A percentile compares a stretch with the other conserved stretches of the same genome.
Conservation (phyloP, 2,113 vertebrate species). For the Beaufortia kweichowensis region DNA sequence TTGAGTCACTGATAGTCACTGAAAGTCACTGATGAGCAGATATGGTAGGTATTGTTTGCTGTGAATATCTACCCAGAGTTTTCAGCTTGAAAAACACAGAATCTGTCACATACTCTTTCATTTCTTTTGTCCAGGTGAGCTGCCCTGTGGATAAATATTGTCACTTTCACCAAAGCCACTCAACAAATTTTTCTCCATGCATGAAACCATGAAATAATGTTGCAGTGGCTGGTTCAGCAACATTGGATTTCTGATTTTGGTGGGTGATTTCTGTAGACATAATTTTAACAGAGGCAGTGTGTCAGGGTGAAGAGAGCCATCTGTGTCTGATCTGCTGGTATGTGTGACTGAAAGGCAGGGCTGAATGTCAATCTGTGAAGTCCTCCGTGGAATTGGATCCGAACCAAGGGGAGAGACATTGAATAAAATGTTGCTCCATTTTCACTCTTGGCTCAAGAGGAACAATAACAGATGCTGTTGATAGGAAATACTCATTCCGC, state of each 20-base stretch:
- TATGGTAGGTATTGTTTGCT: neutral
- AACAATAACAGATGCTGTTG: constrained; percentile 9
- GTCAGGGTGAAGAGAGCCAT: constrained; percentile 19
- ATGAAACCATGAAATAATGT: constrained; percentile 17
- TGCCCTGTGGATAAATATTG: constrained; percentile 18
- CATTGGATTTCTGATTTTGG: constrained; percentile 25
- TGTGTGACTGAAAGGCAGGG: constrained; percentile 26
- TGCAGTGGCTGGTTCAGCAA: constrained; percentile 6
- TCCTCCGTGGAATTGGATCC: constrained; percentile 35
- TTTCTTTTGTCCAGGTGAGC: neutral
- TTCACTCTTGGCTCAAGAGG: constrained; percentile 21
- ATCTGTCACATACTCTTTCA: neutral
- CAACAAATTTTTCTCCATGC: constrained; percentile 19
- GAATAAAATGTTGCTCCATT: constrained; percentile 34
- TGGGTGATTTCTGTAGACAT: constrained; percentile 16
- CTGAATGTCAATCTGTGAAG: constrained; percentile 21
- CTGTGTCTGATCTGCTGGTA: constrained; percentile 6
- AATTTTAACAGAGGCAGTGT: constrained; percentile 3
- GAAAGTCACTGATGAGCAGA: constrained; percentile 2
- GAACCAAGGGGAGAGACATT: constrained; percentile 23
- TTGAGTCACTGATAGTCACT: no score
- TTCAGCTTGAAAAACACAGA: constrained; percentile 1
- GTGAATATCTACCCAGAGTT: neutral
- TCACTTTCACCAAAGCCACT: constrained; percentile 9
- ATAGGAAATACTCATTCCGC: constrained; percentile 21